Evolutionary conservation across 2,888 invertebrate species (phyloP), one percentile per base, ranked within the genome.

Genomic region (Adelphocoris suturalis): DNA sequence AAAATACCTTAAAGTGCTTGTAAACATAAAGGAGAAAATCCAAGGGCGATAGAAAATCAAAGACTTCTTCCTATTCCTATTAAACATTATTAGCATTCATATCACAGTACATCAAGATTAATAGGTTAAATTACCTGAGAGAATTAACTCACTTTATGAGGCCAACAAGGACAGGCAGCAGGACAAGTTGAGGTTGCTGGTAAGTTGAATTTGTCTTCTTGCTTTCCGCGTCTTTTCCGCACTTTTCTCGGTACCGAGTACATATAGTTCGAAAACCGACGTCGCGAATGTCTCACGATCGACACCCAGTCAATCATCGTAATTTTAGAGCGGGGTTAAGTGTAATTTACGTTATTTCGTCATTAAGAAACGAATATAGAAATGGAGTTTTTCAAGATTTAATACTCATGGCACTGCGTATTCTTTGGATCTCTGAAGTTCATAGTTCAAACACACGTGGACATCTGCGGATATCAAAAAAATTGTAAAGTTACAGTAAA

Each of bases 291-390:
- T 90, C 96, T 95, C 91, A 96, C 96, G 92, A 96, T 96, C 91
- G 96, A 96, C 91, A 96, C 96, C 96, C 96, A 96, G 94, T 96
- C 96, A 92, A 96, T 96, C 96, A 96, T 96, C 11, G 37, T 85
- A n/a, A 4, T 37, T 81, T 81, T 16, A 9, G 57, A 4, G 4
- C 9, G 19, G 57, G 19, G 37, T 37, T 37, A 4, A n/a, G n/a
- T 37, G 37, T 37, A 37, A 37, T 37, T 7, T 37, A 16, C 4
- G 57, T 57, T 57, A 9, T 57, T 19, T 57, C 2, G n/a, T 57
- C 57, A 19, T 57, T 57, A 9, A n/a, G 57, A 19, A 37, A 57
- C 57, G 19, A 57, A 4, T n/a, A 9, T n/a, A 5, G 57, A 57
- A 57, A 57, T 4, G n/a, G 9, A 2, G 19, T 57, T 57, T 57